Percentiles rank a stretch among this genome's conserved stretches.
Conservation (phyloP, 2,888 invertebrate genomes). For the Temnothorax unifasciatus region DNA sequence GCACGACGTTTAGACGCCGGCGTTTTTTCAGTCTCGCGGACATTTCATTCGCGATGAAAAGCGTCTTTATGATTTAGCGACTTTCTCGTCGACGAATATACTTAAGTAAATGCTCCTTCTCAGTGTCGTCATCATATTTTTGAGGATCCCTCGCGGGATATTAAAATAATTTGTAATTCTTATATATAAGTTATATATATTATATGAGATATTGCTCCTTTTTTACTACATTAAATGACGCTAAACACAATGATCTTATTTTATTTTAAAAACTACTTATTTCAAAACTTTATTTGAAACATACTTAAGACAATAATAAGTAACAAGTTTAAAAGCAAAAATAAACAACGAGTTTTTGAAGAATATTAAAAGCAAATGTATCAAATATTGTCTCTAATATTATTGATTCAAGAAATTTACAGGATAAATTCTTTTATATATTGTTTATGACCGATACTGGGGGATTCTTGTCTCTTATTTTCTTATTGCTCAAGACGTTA, state of each 20-base stretch:
- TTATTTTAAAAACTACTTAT: neutral
- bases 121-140: constrained; percentile 15
- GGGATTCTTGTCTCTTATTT: neutral
- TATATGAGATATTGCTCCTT: neutral
- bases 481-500: constrained; percentile 20
- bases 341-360: neutral
- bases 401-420: neutral
- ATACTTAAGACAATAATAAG: neutral
- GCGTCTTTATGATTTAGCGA: constrained; percentile 63
- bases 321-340: neutral
- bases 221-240: neutral
- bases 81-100: constrained; percentile 43
- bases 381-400: neutral
- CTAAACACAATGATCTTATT: no score
- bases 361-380: neutral
- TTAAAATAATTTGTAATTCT: neutral
- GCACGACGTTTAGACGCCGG: constrained; percentile 38
- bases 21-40: constrained; percentile 60
- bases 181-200: neutral
- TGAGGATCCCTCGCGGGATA: neutral
- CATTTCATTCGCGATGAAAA: constrained; percentile 39
- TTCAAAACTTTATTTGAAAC: neutral
- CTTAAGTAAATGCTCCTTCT: constrained; percentile 64
- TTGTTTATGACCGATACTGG: neutral
- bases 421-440: neutral